Percentiles rank a stretch among this genome's conserved stretches.
These are phyloP conservation scores for Lamellibrachia columna DNA, from an alignment of 2,888 invertebrate species.

Conservation along the genomic window DNA sequence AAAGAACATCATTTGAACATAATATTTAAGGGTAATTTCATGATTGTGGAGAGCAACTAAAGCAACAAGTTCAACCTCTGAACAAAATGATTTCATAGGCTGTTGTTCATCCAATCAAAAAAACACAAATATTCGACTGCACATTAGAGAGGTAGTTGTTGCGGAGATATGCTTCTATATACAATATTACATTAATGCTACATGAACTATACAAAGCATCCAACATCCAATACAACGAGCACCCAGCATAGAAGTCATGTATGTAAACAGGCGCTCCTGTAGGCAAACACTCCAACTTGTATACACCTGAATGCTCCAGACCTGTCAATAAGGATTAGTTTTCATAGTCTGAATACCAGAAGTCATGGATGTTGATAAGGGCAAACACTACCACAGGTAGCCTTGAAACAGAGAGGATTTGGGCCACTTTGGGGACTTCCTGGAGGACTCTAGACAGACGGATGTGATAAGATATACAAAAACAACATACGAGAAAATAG, in stretches of 20 bases:
- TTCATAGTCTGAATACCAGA: neutral
- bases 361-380: neutral
- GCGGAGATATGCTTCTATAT: neutral
- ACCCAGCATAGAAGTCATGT: neutral
- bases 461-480: neutral
- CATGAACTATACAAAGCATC: neutral
- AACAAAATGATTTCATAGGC: neutral
- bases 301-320: neutral
- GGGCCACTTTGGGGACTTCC: neutral
- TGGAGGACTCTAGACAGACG: neutral
- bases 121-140: neutral
- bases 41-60: neutral
- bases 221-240: neutral
- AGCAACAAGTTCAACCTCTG: neutral
- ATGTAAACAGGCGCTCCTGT: neutral
- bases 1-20: no score
- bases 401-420: neutral
- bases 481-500: neutral
- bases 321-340: slow-evolving; percentile 5
- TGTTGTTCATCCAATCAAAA: neutral
- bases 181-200: neutral
- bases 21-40: no score
- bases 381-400: neutral
- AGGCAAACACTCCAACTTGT: neutral
- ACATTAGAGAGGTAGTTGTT: neutral